Evolutionary conservation across 1,140 invertebrate species (phyloP), one percentile per base, ranked within the genome.

Genomic region (Papilio helenus): DNA sequence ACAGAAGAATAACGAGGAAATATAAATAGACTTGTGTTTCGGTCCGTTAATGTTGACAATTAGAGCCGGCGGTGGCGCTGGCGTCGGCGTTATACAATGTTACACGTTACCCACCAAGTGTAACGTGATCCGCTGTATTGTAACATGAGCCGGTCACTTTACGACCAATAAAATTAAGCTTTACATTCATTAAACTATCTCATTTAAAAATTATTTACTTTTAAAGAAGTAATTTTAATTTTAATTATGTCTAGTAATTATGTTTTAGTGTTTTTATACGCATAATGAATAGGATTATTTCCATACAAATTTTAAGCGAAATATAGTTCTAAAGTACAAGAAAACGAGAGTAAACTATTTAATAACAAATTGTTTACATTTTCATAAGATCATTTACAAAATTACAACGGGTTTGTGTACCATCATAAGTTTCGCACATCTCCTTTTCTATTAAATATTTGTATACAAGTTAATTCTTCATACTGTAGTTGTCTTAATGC

Each of bases 1-100:
- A 58, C 10, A 61, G 12, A 61, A 61, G 58, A 61, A 26, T 61
- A 61, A 61, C 20, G 20, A 61, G 58, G 58, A 61, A 61, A 61
- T 20, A 61, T 23, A 26, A 61, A 14, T 4, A 23, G 23, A 12
- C 58, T 26, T 26, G 58, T 61, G 58, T 61, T 61, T 9, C 58
- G 20, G 58, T 61, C 58, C 58, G 58, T 61, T 61, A 61, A 23
- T 61, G 8, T 26, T 61, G 23, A 61, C 23, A 61, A 61, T 61
- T 14, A 61, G 10, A 26, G 44, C 10, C 3, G 9, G 58, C 58
- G 58, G 58, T 26, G 55, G 23, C n/a, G 49, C 49, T 51, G n/a
- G 20, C 55, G 55, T 20, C 20, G 58, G 5, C 58, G 58, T 12
- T 61, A 61, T 5, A 61, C 58, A 61, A 61, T 61, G 58, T 61